phyloP scores from a whole-genome alignment of 2,113 vertebrate genomes.

The Proteles cristata region DNA sequence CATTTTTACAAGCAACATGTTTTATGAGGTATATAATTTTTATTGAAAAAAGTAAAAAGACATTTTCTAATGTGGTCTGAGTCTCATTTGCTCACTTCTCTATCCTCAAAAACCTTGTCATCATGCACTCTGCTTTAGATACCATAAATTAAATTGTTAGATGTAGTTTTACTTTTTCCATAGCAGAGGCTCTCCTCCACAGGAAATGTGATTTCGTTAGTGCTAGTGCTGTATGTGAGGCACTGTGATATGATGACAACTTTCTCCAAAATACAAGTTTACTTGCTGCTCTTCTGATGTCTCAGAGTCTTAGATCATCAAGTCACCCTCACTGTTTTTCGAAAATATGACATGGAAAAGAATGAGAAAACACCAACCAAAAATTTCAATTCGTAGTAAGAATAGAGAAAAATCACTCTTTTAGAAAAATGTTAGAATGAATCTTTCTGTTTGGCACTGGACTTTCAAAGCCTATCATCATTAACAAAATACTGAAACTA shows the following conservation, averaged over 20 bases:
- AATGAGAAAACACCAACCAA: not conserved
- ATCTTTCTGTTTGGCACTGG: not conserved
- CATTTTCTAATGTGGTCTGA: not conserved
- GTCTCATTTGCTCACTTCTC: not conserved
- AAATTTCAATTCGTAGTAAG: not conserved
- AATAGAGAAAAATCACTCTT: not conserved
- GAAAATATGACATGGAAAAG: not conserved
- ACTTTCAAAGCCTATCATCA: not conserved
- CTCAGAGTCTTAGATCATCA: conserved; percentile 29
- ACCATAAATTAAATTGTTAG: not conserved
- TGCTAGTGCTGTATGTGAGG: not conserved
- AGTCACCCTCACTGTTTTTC: not conserved
- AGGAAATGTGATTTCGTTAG: not conserved
- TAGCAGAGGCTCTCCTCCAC: not conserved
- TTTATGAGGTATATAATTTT: not conserved
- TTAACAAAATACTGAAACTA: not conserved
- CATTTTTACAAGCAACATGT: conserved; percentile 23
- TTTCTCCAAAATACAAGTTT: not conserved
- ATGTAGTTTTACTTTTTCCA: not conserved
- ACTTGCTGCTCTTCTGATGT: not conserved
- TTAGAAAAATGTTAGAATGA: not conserved
- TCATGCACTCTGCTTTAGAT: not conserved
- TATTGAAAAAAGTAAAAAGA: conserved; percentile 17
- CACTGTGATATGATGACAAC: not conserved
- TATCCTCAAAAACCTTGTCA: not conserved